Percentiles rank a stretch among this genome's conserved stretches.
These are phyloP conservation scores for Chloroclysta siterata DNA, from an alignment of 2,888 invertebrate species.

Conservation along the genomic window DNA sequence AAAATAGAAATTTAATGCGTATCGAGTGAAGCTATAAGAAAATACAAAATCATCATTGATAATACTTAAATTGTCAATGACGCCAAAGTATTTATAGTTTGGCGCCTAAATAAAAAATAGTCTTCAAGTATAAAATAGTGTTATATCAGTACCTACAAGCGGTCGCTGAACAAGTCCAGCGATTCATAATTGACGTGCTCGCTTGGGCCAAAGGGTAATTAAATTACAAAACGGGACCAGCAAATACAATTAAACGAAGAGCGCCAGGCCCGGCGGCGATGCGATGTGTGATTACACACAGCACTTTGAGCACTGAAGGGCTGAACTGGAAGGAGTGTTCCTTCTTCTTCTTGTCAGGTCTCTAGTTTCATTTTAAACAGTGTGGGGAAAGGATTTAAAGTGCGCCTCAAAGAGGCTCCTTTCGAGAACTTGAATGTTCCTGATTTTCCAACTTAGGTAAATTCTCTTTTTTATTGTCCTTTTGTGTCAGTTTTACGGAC, in stretches of 20 bases:
- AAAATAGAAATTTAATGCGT: no score
- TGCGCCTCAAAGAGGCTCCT: no score
- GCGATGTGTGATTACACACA: conserved; percentile 11
- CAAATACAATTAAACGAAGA: conserved; percentile 71
- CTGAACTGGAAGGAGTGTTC: neutral
- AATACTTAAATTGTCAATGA: no score
- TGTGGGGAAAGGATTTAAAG: no score
- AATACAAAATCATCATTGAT: no score
- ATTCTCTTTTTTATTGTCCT: no score
- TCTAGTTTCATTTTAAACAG: no score
- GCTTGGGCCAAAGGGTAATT: conserved; percentile 83
- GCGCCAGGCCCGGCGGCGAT: conserved; percentile 49
- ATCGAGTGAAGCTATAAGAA: no score
- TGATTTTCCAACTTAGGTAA: no score
- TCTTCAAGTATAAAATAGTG: neutral
- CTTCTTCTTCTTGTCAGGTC: neutral
- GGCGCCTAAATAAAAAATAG: neutral
- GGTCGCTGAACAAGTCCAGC: conserved; percentile 60
- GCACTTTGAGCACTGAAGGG: conserved; percentile 10
- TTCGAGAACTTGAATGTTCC: no score
- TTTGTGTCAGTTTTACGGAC: no score
- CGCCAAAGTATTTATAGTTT: no score
- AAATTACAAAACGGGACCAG: conserved; percentile 83
- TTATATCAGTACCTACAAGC: conserved; percentile 32
- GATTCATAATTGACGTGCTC: conserved; percentile 78